A percentile compares a stretch with the other conserved stretches of the same genome.
Evolutionary conservation across 2,113 vertebrate genomes (phyloP).

Genomic region (Cynopterus brachyotis): DNA sequence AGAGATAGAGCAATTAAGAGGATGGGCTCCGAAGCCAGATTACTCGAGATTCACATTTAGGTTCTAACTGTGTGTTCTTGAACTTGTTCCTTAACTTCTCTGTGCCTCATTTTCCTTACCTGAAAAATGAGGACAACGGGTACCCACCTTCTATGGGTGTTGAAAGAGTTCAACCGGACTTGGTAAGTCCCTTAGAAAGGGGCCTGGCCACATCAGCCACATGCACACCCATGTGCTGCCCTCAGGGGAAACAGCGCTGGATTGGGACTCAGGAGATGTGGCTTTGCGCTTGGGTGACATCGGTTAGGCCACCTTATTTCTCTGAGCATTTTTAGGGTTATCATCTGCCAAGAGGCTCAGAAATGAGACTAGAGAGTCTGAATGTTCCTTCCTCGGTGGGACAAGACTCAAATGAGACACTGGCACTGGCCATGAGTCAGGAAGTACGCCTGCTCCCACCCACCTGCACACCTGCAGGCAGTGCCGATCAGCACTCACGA

Average conservation of each 20-base stretch:
- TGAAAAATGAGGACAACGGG: background rate
- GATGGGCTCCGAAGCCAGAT: background rate
- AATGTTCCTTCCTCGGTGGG: background rate
- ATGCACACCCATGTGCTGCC: fast-evolving
- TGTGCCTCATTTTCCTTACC: background rate
- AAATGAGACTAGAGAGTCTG: background rate
- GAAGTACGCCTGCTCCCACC: background rate
- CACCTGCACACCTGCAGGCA: background rate
- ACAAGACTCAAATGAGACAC: background rate
- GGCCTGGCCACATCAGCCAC: background rate
- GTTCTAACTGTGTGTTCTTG: background rate
- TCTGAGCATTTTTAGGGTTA: background rate
- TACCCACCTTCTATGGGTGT: background rate
- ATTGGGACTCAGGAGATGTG: background rate
- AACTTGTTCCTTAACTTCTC: background rate
- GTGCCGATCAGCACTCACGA: fast-evolving
- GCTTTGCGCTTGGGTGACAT: background rate
- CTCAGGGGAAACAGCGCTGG: background rate
- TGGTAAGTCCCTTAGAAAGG: background rate
- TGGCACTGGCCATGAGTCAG: background rate
- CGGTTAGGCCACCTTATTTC: background rate
- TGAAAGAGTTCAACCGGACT: background rate
- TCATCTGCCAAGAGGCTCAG: background rate
- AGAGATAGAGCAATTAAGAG: background rate
- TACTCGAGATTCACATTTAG: background rate